Conservation (phyloP, 53 echinoderm and acorn worm species). For the Luidia sarsii region DNA sequence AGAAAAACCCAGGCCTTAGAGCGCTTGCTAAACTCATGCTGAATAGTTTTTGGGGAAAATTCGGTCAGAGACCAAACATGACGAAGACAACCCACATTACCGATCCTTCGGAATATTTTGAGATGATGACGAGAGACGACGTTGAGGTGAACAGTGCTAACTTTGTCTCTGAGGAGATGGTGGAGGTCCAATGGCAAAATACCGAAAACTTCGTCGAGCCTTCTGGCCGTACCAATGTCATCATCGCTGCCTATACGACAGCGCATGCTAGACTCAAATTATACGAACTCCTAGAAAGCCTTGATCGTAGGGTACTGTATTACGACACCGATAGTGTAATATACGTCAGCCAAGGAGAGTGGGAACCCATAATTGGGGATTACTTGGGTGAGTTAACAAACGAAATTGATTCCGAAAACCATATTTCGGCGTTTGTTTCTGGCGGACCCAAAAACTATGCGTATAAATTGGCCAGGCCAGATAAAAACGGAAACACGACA, state of each 20-base stretch:
- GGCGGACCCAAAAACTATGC: slow-evolving; percentile 72
- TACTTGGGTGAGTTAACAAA: slow-evolving; percentile 51
- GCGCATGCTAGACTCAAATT: slow-evolving; percentile 23
- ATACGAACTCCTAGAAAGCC: slow-evolving; percentile 7
- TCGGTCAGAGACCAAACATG: slow-evolving; percentile 34
- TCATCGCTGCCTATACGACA: slow-evolving; percentile 9
- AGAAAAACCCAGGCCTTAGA: slow-evolving; percentile 30
- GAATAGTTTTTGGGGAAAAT: slow-evolving; percentile 43
- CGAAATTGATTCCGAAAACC: slow-evolving; percentile 56
- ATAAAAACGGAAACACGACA: slow-evolving; percentile 40
- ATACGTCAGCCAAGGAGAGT: slow-evolving; percentile 3
- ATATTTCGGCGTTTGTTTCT: slow-evolving; percentile 58
- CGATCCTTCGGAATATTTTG: background rate
- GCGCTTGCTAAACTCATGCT: slow-evolving; percentile 8
- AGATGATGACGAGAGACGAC: slow-evolving; percentile 2
- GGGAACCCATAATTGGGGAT: slow-evolving; percentile 23
- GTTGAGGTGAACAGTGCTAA: slow-evolving; percentile 1
- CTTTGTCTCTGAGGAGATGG: slow-evolving; percentile 11
- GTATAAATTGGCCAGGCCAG: slow-evolving; percentile 52
- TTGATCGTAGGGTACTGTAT: slow-evolving; percentile 7
- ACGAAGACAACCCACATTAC: slow-evolving; percentile 8
- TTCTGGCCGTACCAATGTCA: slow-evolving; percentile 1
- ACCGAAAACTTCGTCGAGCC: slow-evolving; percentile 16
- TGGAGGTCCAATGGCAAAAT: slow-evolving; percentile 23
- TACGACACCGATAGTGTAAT: slow-evolving; percentile 19